phyloP scores from a whole-genome alignment of 1,140 invertebrate genomes.

The Aphis gossypii region DNA sequence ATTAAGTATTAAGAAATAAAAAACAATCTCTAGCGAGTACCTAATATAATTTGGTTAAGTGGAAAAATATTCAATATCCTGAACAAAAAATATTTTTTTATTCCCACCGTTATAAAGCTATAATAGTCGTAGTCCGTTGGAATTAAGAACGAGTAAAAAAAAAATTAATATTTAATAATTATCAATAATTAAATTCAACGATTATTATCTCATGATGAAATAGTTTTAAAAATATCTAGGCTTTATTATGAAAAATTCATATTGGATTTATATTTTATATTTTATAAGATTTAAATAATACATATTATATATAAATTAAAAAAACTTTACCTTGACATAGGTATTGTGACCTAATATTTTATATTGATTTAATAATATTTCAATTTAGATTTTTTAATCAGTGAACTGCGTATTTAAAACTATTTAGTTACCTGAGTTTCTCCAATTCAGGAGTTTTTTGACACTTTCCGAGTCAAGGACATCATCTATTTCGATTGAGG shows the following conservation, averaged over 20 bases:
- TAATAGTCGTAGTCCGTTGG: background rate
- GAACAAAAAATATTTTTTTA: no score
- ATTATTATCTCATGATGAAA: background rate
- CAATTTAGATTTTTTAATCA: background rate
- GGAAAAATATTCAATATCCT: no score
- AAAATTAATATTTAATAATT: background rate
- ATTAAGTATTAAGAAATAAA: no score
- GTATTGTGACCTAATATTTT: background rate
- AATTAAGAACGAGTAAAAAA: background rate
- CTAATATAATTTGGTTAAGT: no score
- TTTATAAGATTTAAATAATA: slow-evolving; percentile 4
- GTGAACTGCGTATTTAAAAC: background rate
- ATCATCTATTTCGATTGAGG: background rate
- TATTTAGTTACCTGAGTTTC: background rate
- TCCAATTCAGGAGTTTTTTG: background rate
- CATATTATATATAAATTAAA: background rate
- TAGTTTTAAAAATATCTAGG: background rate
- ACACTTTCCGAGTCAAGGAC: background rate
- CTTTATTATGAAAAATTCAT: background rate
- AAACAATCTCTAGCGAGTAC: no score
- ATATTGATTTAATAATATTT: background rate
- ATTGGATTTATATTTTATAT: background rate
- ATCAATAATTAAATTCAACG: background rate
- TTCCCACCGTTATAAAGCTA: background rate
- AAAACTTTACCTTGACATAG: background rate